Conservation (phyloP, 2,113 vertebrate genomes). For the Astatoreochromis straeleni region DNA sequence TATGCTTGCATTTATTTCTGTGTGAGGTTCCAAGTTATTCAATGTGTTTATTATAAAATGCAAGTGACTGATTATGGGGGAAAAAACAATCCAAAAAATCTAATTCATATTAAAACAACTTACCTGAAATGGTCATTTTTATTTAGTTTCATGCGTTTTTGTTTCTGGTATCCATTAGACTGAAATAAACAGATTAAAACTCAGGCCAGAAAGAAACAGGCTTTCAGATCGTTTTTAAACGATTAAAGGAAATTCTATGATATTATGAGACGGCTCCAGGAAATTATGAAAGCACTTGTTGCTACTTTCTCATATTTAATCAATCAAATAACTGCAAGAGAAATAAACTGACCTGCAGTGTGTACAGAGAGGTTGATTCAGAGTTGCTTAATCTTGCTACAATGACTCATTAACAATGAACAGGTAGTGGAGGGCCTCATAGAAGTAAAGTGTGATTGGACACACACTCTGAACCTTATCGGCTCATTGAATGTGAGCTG, state of each 20-base stretch:
- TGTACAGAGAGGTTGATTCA: background rate
- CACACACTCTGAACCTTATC: background rate
- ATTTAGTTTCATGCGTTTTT: background rate
- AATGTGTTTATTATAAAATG: background rate
- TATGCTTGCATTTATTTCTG: background rate
- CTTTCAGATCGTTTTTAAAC: background rate
- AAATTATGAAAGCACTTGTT: background rate
- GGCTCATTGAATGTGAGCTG: background rate
- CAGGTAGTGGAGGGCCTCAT: background rate
- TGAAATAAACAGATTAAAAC: background rate
- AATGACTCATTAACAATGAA: background rate
- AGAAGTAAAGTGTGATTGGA: background rate
- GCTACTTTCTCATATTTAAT: background rate
- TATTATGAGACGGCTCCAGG: background rate
- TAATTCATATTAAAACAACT: background rate
- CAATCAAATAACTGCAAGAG: background rate
- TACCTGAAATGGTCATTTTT: background rate
- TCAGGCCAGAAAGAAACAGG: background rate
- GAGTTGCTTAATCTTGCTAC: background rate
- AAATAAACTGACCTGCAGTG: background rate
- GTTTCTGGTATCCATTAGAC: background rate
- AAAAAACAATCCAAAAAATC: background rate
- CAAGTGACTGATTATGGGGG: background rate
- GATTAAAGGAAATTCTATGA: background rate
- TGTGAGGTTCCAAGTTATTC: background rate